phyloP scores from a whole-genome alignment of 1,140 invertebrate genomes.

The Tetramorium alpestre region DNA sequence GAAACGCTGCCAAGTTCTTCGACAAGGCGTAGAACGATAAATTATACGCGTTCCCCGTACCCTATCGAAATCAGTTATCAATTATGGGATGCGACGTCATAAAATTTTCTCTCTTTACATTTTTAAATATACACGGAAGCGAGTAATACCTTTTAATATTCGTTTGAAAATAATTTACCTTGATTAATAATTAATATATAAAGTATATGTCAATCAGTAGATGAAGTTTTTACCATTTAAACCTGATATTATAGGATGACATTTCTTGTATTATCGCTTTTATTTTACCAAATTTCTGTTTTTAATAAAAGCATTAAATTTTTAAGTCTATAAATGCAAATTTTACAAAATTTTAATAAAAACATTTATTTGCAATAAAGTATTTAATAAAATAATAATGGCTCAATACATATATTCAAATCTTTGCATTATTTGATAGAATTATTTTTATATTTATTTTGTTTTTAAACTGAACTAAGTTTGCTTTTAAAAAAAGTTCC shows the following conservation, averaged over 20 bases:
- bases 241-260: not conserved
- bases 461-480: not conserved
- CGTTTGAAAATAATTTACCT: not conserved
- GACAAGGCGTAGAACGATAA: slow-evolving; percentile 62
- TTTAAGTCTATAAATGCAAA: not conserved
- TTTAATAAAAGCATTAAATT: not conserved
- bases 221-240: not conserved
- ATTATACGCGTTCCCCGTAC: slow-evolving; percentile 57
- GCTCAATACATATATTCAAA: not conserved
- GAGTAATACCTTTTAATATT: slow-evolving; percentile 2
- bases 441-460: slow-evolving; percentile 6
- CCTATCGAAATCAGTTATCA: slow-evolving; percentile 68
- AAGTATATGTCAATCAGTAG: not conserved
- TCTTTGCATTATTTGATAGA: not conserved
- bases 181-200: slow-evolving; percentile 6
- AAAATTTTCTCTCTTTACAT: slow-evolving; percentile 14
- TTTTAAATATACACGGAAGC: not conserved
- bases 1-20: slow-evolving; percentile 73
- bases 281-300: slow-evolving; percentile 4
- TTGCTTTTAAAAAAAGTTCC: not conserved
- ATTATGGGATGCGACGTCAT: slow-evolving; percentile 46
- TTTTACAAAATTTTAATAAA: slow-evolving; percentile 27
- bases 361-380: slow-evolving; percentile 23
- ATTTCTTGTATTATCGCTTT: not conserved
- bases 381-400: not conserved